phyloP scores from a whole-genome alignment of 1,140 invertebrate genomes.

The Maniola jurtina region DNA sequence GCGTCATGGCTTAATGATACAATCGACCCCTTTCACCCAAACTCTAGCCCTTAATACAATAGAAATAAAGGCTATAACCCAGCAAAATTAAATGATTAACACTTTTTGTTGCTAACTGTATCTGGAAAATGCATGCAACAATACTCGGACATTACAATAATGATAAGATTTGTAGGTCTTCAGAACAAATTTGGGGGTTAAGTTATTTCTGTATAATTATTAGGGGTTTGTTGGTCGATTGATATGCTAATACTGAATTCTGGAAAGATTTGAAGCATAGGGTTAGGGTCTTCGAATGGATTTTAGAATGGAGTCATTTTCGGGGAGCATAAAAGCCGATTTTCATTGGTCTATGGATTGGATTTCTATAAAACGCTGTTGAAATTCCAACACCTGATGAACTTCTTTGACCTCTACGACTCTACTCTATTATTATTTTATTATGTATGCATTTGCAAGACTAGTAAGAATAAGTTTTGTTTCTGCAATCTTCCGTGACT shows the following conservation, averaged over 20 bases:
- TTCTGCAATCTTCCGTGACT: constrained; percentile 12
- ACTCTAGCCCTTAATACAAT: constrained; percentile 14
- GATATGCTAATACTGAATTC: constrained; percentile 51
- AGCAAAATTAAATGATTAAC: neutral
- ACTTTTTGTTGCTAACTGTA: constrained; percentile 8
- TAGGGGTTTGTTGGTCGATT: constrained; percentile 39
- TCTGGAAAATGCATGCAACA: constrained; percentile 30
- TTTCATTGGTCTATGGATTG: neutral
- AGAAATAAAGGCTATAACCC: constrained; percentile 10
- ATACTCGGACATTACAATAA: constrained; percentile 58
- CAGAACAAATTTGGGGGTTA: constrained; percentile 39
- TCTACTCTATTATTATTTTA: no score
- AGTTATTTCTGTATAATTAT: constrained; percentile 43
- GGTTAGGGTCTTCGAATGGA: neutral
- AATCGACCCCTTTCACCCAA: constrained; percentile 13
- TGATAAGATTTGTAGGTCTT: constrained; percentile 47
- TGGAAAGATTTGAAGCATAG: constrained; percentile 17
- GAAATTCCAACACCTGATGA: no score
- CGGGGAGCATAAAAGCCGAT: neutral
- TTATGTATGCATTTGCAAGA: neutral
- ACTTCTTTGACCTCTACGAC: no score
- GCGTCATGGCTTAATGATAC: constrained; percentile 40
- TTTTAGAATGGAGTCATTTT: constrained; percentile 1
- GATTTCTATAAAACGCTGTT: no score
- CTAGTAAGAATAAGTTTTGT: neutral